Conservation (phyloP, 2,797 vertebrate species). For the Sebastes itinus region DNA sequence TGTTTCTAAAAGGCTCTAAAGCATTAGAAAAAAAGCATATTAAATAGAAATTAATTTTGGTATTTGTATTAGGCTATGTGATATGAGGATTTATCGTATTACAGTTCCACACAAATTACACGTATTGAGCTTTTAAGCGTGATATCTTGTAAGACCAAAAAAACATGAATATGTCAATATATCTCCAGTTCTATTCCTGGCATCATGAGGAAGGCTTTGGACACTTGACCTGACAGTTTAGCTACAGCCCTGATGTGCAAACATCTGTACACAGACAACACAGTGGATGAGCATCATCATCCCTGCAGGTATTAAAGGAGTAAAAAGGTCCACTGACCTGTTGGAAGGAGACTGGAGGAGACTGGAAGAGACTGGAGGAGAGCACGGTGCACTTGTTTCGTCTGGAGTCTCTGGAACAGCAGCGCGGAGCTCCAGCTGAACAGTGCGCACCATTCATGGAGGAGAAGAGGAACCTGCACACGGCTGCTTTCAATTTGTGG, state of each 20-base stretch:
- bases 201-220: neutral
- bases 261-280: neutral
- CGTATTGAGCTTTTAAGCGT: neutral
- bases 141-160: neutral
- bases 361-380: neutral
- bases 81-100: neutral
- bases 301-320: neutral
- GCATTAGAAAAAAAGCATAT: too few relatives aligned
- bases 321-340: conserved; percentile 34
- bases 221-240: neutral
- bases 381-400: conserved; percentile 10
- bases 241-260: neutral
- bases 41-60: neutral
- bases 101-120: neutral
- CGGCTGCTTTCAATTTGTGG: neutral
- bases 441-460: neutral
- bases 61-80: neutral
- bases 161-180: neutral
- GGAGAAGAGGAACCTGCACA: neutral
- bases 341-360: neutral
- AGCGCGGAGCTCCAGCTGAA: neutral
- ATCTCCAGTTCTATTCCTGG: neutral
- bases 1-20: neutral
- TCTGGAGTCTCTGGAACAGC: neutral
- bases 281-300: neutral